phyloP scores from a whole-genome alignment of 2,888 invertebrate species.

The Elysia crispata region DNA sequence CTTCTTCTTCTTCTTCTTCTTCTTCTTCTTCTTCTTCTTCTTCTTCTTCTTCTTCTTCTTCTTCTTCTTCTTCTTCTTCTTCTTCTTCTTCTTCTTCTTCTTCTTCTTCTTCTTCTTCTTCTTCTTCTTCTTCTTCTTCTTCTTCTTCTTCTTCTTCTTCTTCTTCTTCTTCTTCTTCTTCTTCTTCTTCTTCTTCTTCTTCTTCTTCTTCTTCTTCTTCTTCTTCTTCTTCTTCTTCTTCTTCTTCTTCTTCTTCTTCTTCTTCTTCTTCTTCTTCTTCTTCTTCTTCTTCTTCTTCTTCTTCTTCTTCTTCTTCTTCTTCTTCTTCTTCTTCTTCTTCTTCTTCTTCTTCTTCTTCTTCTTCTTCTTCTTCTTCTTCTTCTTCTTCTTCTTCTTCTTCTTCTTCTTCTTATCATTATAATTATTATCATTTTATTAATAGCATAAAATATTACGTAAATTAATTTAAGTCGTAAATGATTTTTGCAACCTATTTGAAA shows the following conservation, averaged over 20 bases:
- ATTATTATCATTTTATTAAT: neutral
- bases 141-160: neutral
- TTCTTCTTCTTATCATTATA: too few species aligned
- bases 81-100: constrained; percentile 12
- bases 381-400: neutral
- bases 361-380: constrained; percentile 6
- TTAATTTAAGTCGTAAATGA: too few species aligned
- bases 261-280: neutral
- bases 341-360: constrained; percentile 24
- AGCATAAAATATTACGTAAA: too few species aligned
- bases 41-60: neutral
- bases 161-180: neutral
- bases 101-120: neutral
- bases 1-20: neutral
- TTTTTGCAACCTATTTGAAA: too few species aligned
- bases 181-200: neutral
- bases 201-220: neutral
- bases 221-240: neutral
- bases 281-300: constrained; percentile 11
- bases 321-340: constrained; percentile 17
- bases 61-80: constrained; percentile 7
- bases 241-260: neutral
- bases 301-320: neutral
- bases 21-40: neutral
- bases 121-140: neutral